Evolutionary conservation across 2,113 vertebrate species (phyloP).

Genomic region (Phaetusa simplex): DNA sequence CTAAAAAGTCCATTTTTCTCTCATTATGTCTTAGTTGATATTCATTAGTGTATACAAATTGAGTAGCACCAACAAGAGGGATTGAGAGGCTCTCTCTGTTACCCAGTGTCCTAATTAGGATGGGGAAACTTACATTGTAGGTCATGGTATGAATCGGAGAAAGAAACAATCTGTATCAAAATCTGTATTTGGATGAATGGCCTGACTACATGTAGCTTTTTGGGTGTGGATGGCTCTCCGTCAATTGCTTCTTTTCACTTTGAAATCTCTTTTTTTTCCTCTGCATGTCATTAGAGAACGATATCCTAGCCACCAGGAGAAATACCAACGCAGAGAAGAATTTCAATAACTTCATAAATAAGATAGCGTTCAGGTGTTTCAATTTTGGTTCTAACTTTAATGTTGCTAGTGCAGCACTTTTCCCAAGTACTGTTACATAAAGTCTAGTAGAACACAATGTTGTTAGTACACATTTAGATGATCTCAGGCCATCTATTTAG

Average conservation of each 20-base stretch:
- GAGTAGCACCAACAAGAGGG: not conserved
- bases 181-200: not conserved
- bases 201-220: not conserved
- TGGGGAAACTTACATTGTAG: not conserved
- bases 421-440: not conserved
- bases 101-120: not conserved
- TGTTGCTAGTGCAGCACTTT: not conserved
- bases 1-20: not conserved
- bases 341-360: not conserved
- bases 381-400: not conserved
- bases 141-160: not conserved
- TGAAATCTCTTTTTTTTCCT: not conserved
- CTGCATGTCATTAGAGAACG: not conserved
- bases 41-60: not conserved
- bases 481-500: slow-evolving; percentile 44
- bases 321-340: not conserved
- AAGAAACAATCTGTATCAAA: not conserved
- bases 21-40: not conserved
- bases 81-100: not conserved
- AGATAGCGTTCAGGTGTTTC: not conserved
- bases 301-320: not conserved
- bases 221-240: not conserved
- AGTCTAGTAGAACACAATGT: not conserved
- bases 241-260: not conserved
- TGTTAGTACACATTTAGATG: not conserved